Conservation (phyloP, 2,888 invertebrate species). For the Sphaerophoria rueppellii region DNA sequence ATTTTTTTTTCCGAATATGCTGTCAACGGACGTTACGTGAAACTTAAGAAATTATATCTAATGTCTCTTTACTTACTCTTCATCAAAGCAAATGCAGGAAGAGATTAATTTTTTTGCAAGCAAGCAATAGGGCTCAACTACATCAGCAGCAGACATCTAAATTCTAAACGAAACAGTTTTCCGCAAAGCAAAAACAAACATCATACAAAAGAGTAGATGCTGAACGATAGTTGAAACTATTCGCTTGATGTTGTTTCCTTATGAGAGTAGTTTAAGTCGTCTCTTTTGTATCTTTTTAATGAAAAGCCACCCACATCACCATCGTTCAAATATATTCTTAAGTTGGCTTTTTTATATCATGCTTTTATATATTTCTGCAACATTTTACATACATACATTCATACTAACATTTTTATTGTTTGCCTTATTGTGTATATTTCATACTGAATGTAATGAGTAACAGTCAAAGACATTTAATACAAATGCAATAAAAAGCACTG, state of each 20-base stretch:
- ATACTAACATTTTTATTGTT: slow-evolving; percentile 5
- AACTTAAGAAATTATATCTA: not conserved
- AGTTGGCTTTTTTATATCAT: not conserved
- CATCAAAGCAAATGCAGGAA: slow-evolving; percentile 57
- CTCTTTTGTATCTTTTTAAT: slow-evolving; percentile 45
- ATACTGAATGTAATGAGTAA: not conserved
- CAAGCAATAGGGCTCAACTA: slow-evolving; percentile 13
- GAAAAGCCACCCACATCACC: slow-evolving; percentile 53
- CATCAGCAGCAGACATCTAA: slow-evolving; percentile 45
- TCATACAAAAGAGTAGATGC: slow-evolving; percentile 8
- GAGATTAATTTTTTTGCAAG: slow-evolving; percentile 65
- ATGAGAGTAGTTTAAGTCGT: slow-evolving; percentile 53
- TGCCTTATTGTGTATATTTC: slow-evolving; percentile 24
- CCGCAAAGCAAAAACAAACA: slow-evolving; percentile 17
- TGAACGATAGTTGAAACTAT: slow-evolving; percentile 29
- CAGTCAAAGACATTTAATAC: slow-evolving; percentile 3
- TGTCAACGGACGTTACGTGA: slow-evolving; percentile 36
- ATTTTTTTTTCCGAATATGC: slow-evolving; percentile 18
- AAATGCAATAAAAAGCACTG: not conserved
- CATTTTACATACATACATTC: not conserved
- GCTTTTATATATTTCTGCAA: not conserved
- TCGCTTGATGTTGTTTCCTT: slow-evolving; percentile 37
- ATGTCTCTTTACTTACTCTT: slow-evolving; percentile 41
- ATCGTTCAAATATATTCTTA: slow-evolving; percentile 3
- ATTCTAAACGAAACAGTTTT: slow-evolving; percentile 44